These are phyloP conservation scores for Dromius quadrimaculatus DNA, from an alignment of 2,888 invertebrate genomes.

Conservation along the genomic window DNA sequence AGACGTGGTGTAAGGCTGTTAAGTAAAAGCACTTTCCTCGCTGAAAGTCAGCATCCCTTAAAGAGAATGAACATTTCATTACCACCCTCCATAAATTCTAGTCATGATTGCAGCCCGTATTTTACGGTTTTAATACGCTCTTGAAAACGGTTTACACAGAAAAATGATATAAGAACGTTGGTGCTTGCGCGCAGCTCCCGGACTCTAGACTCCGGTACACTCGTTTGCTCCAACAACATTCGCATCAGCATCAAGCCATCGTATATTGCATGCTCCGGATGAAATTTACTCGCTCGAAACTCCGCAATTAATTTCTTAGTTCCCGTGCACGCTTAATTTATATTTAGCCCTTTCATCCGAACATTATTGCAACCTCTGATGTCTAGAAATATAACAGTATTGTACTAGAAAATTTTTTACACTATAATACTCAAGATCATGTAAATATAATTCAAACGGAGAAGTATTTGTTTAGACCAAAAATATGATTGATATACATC, in stretches of 20 bases:
- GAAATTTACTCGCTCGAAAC: constrained; percentile 60
- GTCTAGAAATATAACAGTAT: neutral
- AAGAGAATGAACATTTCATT: constrained; percentile 44
- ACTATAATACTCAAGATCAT: neutral
- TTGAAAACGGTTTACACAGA: constrained; percentile 47
- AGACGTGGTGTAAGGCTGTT: no score
- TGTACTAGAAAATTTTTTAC: neutral
- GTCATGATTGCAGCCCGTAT: constrained; percentile 49
- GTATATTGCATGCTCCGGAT: constrained; percentile 60
- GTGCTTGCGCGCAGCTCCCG: neutral
- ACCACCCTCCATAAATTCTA: constrained; percentile 45
- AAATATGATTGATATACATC: no score
- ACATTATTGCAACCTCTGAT: constrained; percentile 26
- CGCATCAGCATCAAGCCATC: no score
- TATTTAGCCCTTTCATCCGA: constrained; percentile 54
- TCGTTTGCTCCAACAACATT: constrained; percentile 24
- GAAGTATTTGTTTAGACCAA: neutral
- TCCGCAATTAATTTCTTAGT: constrained; percentile 61
- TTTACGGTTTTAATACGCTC: constrained; percentile 50
- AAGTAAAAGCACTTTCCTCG: neutral
- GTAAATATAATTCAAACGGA: neutral
- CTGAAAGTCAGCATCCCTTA: neutral
- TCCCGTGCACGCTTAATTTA: constrained; percentile 59
- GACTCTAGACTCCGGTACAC: neutral
- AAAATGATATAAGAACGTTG: constrained; percentile 49